phyloP scores from a whole-genome alignment of 2,888 invertebrate species.

The Trachelus stipa region DNA sequence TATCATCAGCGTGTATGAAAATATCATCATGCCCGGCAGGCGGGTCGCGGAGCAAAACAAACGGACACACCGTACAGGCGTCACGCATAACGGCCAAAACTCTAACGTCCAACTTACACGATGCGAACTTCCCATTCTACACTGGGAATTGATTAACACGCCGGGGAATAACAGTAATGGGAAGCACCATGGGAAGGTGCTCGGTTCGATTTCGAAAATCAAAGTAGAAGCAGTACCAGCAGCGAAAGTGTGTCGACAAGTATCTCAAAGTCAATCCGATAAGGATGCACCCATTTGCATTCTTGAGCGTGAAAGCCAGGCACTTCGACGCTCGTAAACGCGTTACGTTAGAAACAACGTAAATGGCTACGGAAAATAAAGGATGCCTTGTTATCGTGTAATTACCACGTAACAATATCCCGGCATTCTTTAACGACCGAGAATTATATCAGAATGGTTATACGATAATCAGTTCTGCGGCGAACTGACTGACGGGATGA shows the following conservation, averaged over 20 bases:
- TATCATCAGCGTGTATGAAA: neutral
- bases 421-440: neutral
- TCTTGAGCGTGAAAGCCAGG: neutral
- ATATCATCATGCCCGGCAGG: neutral
- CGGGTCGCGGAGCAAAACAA: slow-evolving; percentile 5
- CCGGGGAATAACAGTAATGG: neutral
- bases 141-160: neutral
- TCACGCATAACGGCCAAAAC: slow-evolving; percentile 10
- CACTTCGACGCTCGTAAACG: neutral
- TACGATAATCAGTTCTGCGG: neutral
- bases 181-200: neutral
- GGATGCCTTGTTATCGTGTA: neutral
- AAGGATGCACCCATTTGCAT: neutral
- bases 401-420: neutral
- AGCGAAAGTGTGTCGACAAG: neutral
- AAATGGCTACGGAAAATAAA: neutral
- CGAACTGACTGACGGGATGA: neutral
- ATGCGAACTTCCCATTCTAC: neutral
- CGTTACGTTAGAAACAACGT: neutral
- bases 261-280: neutral
- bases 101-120: slow-evolving; percentile 1
- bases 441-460: neutral
- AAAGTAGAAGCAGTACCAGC: neutral
- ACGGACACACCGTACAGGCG: neutral
- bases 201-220: neutral